These are phyloP conservation scores for Anoplius nigerrimus DNA, from an alignment of 2,888 invertebrate species.

Conservation along the genomic window DNA sequence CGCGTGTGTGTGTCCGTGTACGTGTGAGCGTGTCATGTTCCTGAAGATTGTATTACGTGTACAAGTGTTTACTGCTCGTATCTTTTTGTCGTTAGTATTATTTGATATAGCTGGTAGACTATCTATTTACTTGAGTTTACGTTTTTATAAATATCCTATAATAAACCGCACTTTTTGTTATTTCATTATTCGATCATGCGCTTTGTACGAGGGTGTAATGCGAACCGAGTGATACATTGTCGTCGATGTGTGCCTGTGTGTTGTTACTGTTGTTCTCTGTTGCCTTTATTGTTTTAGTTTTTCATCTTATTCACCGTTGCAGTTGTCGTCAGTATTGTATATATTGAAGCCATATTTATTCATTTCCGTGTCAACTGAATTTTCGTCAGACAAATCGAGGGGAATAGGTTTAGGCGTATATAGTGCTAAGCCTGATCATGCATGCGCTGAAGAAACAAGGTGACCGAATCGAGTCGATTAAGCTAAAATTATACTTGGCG, in stretches of 20 bases:
- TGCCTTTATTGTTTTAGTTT: constrained; percentile 21
- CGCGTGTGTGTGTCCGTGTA: constrained; percentile 16
- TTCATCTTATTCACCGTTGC: neutral
- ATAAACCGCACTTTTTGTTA: constrained; percentile 57
- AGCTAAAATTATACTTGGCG: no score
- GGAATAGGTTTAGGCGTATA: no score
- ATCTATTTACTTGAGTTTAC: constrained; percentile 68
- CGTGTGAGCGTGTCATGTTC: constrained; percentile 9
- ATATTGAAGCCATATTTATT: no score
- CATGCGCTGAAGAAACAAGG: no score
- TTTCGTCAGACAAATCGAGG: constrained; percentile 3
- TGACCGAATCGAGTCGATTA: no score
- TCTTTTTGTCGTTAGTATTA: constrained; percentile 53
- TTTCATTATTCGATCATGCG: constrained; percentile 65
- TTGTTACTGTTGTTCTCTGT: constrained; percentile 20
- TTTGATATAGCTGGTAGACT: constrained; percentile 66
- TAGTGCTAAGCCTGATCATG: no score
- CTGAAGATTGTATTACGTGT: constrained; percentile 18
- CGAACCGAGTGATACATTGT: constrained; percentile 61
- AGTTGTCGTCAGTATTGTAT: no score
- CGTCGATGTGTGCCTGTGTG: constrained; percentile 34
- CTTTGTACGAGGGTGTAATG: constrained; percentile 68
- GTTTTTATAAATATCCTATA: constrained; percentile 67
- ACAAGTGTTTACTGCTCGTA: constrained; percentile 35
- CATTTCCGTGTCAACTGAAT: neutral